These are phyloP conservation scores for Trematomus bernacchii DNA, from an alignment of 2,797 vertebrate genomes.

Conservation along the genomic window DNA sequence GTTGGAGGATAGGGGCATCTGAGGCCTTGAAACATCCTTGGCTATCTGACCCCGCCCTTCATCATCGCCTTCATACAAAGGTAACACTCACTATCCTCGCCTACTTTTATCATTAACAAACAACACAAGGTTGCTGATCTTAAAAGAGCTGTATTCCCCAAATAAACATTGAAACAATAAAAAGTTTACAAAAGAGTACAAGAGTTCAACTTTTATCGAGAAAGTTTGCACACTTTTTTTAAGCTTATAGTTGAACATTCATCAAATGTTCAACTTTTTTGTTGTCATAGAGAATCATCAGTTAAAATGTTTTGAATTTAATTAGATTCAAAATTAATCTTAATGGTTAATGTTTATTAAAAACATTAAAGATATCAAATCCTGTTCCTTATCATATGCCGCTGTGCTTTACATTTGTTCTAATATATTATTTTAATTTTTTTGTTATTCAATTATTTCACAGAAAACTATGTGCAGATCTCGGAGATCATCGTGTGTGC, in stretches of 20 bases:
- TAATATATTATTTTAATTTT: background rate
- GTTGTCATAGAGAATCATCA: background rate
- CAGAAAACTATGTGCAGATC: constrained; percentile 85
- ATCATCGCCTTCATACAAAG: constrained; percentile 88
- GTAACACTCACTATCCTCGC: constrained; percentile 67
- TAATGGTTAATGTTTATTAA: no score
- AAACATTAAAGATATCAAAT: background rate
- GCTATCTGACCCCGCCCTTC: constrained; percentile 91
- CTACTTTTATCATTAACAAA: background rate
- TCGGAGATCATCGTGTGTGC: constrained; percentile 81
- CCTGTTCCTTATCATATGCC: background rate
- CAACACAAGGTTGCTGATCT: background rate
- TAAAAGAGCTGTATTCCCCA: background rate
- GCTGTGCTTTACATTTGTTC: background rate
- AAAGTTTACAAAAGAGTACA: background rate
- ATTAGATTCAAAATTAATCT: no score
- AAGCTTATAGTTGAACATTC: background rate
- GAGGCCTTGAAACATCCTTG: constrained; percentile 95
- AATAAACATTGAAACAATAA: background rate
- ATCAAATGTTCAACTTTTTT: background rate
- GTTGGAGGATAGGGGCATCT: constrained; percentile 95
- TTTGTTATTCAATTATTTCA: constrained; percentile 19
- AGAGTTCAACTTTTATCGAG: background rate
- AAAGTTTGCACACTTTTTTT: background rate
- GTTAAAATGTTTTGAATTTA: background rate